A percentile compares a stretch with the other conserved stretches of the same genome.
Evolutionary conservation across 2,113 vertebrate species (phyloP).

Genomic region (Lipotes vexillifer): DNA sequence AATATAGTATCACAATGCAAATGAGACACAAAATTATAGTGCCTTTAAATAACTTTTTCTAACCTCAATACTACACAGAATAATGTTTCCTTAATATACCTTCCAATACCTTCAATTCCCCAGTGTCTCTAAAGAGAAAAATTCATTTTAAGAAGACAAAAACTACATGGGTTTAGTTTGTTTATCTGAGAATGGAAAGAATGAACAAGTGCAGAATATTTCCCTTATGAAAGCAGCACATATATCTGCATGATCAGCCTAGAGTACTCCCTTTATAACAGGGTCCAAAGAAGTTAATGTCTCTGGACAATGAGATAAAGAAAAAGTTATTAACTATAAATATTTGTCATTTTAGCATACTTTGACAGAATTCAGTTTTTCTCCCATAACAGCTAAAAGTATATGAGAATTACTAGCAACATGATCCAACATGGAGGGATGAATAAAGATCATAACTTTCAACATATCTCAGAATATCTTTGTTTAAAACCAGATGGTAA

Average conservation of each 20-base stretch:
- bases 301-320: background rate
- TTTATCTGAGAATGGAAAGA: background rate
- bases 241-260: background rate
- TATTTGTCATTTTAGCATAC: constrained; percentile 2
- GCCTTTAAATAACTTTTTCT: background rate
- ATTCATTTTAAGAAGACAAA: background rate
- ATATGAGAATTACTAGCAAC: background rate
- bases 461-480: background rate
- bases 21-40: background rate
- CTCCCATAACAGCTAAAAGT: background rate
- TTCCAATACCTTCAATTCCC: background rate
- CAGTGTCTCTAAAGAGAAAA: background rate
- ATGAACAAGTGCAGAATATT: background rate
- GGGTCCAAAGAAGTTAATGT: background rate
- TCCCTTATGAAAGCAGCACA: background rate
- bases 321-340: background rate
- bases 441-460: background rate
- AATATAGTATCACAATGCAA: background rate
- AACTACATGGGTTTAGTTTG: background rate
- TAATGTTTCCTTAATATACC: background rate
- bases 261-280: background rate
- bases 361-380: constrained; percentile 29
- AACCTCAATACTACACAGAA: background rate
- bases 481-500: background rate
- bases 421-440: background rate